phyloP scores from a whole-genome alignment of 1,140 invertebrate genomes.

The Armadillidium nasatum region DNA sequence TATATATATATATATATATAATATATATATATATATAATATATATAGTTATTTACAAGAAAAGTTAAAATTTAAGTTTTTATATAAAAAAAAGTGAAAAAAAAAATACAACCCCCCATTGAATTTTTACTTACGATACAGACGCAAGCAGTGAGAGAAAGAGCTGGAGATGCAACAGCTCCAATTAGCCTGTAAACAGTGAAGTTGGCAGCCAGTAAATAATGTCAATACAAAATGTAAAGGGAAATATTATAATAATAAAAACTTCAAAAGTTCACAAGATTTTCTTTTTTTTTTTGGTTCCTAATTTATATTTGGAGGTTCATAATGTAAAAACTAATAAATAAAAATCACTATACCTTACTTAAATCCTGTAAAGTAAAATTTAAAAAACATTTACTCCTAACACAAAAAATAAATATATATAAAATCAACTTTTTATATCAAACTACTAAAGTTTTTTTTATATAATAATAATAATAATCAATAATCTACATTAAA shows the following conservation, averaged over 20 bases:
- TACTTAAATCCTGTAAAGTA: not conserved
- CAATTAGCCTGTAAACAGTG: constrained; percentile 2
- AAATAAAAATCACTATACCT: not conserved
- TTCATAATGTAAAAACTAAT: not conserved
- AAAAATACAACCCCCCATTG: no score
- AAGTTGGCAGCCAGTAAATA: constrained; percentile 12
- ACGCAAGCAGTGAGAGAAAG: constrained; percentile 5
- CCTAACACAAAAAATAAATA: not conserved
- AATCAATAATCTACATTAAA: not conserved
- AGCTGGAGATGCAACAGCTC: constrained; percentile 8
- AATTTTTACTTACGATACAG: not conserved
- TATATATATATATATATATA: no score
- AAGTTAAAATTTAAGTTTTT: no score
- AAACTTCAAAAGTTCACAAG: no score
- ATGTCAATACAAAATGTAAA: not conserved
- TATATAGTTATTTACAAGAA: no score
- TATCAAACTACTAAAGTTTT: no score
- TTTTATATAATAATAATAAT: not conserved
- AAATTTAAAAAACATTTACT: not conserved
- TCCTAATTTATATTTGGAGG: no score
- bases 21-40: no score
- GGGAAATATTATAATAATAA: no score
- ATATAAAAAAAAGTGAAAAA: no score
- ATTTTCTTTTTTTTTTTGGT: no score
- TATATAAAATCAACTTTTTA: not conserved